Evolutionary conservation across 2,797 vertebrate genomes (phyloP), one percentile per base, ranked within the genome.

Genomic region (Parauchenoglanis punctatus): DNA sequence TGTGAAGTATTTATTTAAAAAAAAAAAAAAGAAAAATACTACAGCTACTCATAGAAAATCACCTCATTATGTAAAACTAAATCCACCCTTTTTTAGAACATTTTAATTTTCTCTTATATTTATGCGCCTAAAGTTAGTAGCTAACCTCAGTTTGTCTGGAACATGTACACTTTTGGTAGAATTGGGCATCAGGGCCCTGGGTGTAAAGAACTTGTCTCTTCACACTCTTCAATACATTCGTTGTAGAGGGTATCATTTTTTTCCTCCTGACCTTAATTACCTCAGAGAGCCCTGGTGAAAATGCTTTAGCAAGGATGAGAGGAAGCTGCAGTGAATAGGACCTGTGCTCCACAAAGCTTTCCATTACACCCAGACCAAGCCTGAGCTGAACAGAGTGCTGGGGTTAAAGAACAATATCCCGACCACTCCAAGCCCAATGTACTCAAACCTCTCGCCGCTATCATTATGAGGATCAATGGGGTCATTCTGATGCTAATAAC

Each of bases 401-500:
- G 56, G 72, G 78, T 88, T 83, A 88, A 89, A 86, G 56, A 81
- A 84, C 28, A 75, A 67, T 70, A 83, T 40, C 25, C 61, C 10
- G 83, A 67, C 40, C 63, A 87, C 76, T 67, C 87, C 59, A 54
- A 40, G 70, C 28, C 46, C 73, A 81, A 86, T 88, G 84, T 84
- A 61, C 63, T 75, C 75, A 77, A 84, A 67, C 68, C 68, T 81
- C 84, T 67, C 84, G 76, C 83, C 70, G 76, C 68, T 28, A 28
- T 86, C 85, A 89, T 88, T 86, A 80, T 84, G 52, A 85, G 84
- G 88, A 87, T 90, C 83, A 81, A 78, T 77, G 86, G 86, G 56
- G 75, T 85, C 31, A 86, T 89, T 85, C 83, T 85, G 67, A 77
- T 58, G 46, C 59, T 89, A 87, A 91, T 89, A 89, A 72, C 82